A percentile compares a stretch with the other conserved stretches of the same genome.
Evolutionary conservation across 2,113 vertebrate genomes (phyloP).

Genomic region (Limanda limanda): DNA sequence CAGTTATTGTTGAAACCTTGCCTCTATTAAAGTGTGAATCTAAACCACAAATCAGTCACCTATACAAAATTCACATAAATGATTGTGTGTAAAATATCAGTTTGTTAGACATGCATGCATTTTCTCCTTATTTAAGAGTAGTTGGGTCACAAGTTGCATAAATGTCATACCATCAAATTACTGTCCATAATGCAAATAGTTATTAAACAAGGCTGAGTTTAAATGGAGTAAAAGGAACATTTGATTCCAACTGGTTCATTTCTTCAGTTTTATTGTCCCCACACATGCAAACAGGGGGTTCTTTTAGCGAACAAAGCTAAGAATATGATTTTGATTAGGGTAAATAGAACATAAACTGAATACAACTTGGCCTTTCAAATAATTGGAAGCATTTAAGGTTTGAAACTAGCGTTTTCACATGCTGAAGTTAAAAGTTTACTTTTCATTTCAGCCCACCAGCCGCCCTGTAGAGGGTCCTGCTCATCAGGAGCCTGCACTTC

Average conservation of each 20-base stretch:
- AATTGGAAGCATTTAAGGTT: not conserved
- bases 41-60: not conserved
- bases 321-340: not conserved
- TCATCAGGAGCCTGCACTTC: constrained; percentile 41
- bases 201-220: not conserved
- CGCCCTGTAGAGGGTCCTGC: constrained; percentile 46
- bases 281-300: not conserved
- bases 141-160: too few species aligned
- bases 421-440: constrained; percentile 2
- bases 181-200: too few species aligned
- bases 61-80: too few species aligned
- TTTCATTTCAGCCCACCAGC: constrained; percentile 51
- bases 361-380: too few species aligned
- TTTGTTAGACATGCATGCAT: not conserved
- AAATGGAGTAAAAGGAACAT: not conserved
- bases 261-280: not conserved
- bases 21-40: too few species aligned
- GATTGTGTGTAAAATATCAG: too few species aligned
- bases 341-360: not conserved
- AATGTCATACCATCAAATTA: too few species aligned
- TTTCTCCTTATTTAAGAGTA: not conserved
- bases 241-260: not conserved
- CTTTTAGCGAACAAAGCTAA: not conserved
- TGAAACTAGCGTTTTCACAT: not conserved
- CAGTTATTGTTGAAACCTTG: not conserved